Evolutionary conservation across 2,113 vertebrate species (phyloP).

Genomic region (Scomber japonicus): DNA sequence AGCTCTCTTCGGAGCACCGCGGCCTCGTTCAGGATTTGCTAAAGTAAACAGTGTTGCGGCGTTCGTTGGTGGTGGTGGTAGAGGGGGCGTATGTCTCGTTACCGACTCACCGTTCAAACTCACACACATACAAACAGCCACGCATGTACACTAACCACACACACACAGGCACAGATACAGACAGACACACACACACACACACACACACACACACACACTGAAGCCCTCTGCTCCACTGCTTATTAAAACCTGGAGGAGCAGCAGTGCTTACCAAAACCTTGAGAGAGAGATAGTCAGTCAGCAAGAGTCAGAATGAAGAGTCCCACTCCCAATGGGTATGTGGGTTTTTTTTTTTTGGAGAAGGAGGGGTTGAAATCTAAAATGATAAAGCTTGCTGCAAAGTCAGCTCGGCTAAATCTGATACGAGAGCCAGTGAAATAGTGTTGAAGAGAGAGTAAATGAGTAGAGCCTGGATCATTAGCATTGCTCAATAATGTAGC

Average conservation of each 20-base stretch:
- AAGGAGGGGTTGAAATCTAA: constrained; percentile 61
- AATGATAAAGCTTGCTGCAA: constrained; percentile 67
- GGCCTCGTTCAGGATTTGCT: constrained; percentile 81
- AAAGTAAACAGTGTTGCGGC: constrained; percentile 81
- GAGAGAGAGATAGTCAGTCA: constrained; percentile 73
- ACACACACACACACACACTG: constrained; percentile 37
- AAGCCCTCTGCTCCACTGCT: constrained; percentile 67
- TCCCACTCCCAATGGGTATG: constrained; percentile 73
- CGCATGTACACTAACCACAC: constrained; percentile 54
- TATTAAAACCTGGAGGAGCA: constrained; percentile 84
- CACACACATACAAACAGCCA: constrained; percentile 65
- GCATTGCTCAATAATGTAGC: constrained; percentile 87
- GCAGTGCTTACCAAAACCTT: constrained; percentile 78
- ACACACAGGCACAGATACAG: constrained; percentile 15
- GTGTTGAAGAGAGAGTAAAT: constrained; percentile 82
- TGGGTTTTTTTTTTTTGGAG: constrained; percentile 40
- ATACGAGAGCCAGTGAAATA: constrained; percentile 66
- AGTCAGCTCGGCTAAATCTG: constrained; percentile 62
- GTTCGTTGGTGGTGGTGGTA: constrained; percentile 47
- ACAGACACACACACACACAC: constrained; percentile 3
- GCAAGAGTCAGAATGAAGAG: constrained; percentile 72
- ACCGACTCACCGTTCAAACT: constrained; percentile 72
- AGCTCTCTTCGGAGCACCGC: constrained; percentile 74
- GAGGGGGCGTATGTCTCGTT: constrained; percentile 75
- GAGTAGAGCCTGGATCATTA: constrained; percentile 82